Conservation (phyloP, 2,888 invertebrate species). For the Melanargia galathea region DNA sequence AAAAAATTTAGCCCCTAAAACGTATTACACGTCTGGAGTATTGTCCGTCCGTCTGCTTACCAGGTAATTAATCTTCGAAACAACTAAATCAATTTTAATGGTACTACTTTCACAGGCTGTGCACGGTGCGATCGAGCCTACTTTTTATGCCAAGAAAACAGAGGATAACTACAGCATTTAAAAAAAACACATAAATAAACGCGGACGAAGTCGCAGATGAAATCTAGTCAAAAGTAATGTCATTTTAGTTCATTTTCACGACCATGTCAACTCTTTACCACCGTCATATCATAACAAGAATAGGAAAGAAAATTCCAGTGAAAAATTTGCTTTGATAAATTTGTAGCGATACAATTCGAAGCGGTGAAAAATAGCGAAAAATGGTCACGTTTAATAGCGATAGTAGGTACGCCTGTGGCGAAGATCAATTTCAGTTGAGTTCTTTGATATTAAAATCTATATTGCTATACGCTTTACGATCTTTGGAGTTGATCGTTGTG, state of each 20-base stretch:
- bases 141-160: too few species aligned
- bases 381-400: constrained; percentile 18
- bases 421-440: constrained; percentile 17
- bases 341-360: constrained; percentile 8
- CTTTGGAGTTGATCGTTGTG: constrained; percentile 7
- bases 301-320: not conserved
- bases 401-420: constrained; percentile 15
- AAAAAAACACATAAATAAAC: too few species aligned
- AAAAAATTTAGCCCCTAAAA: too few species aligned
- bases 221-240: too few species aligned
- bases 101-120: too few species aligned
- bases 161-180: too few species aligned
- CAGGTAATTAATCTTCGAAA: too few species aligned
- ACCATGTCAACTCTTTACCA: not conserved
- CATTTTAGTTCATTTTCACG: not conserved
- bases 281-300: not conserved
- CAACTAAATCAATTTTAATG: too few species aligned
- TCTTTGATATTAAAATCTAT: constrained; percentile 22
- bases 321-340: constrained; percentile 14
- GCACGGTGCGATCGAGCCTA: too few species aligned
- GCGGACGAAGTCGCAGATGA: too few species aligned
- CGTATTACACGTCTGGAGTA: too few species aligned
- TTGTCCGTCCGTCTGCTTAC: too few species aligned
- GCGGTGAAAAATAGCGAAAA: constrained; percentile 13
- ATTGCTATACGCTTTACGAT: constrained; percentile 15